These are phyloP conservation scores for Brienomyrus longianalis DNA, from an alignment of 2,113 vertebrate species.

Conservation along the genomic window DNA sequence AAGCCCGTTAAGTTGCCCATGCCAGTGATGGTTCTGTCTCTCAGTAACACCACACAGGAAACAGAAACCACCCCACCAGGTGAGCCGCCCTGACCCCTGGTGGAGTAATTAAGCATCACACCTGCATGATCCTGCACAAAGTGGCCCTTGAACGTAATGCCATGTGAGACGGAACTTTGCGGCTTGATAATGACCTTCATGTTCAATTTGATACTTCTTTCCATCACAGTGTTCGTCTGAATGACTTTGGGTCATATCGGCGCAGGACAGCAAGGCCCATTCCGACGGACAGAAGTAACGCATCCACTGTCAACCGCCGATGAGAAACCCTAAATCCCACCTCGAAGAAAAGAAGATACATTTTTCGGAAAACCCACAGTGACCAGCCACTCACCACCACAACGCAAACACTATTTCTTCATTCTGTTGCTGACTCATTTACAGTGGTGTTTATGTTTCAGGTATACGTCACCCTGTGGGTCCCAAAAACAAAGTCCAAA, in stretches of 20 bases:
- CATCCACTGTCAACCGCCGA: background rate
- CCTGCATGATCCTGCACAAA: background rate
- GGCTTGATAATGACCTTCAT: background rate
- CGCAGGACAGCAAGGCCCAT: background rate
- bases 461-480: background rate
- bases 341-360: background rate
- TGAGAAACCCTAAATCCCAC: background rate
- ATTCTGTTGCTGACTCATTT: background rate
- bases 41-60: background rate
- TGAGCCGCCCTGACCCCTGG: background rate
- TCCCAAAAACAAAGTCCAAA: background rate
- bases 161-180: background rate
- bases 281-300: background rate
- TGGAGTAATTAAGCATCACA: background rate
- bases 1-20: slow-evolving; percentile 85
- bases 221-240: background rate
- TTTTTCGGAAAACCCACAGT: background rate
- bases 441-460: background rate
- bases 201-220: background rate
- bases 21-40: slow-evolving; percentile 73
- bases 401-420: background rate
- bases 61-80: background rate
- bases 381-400: background rate
- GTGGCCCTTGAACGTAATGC: background rate
- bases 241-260: background rate